These are phyloP conservation scores for Dufourea novaeangliae DNA, from an alignment of 1,140 invertebrate genomes.

Conservation along the genomic window DNA sequence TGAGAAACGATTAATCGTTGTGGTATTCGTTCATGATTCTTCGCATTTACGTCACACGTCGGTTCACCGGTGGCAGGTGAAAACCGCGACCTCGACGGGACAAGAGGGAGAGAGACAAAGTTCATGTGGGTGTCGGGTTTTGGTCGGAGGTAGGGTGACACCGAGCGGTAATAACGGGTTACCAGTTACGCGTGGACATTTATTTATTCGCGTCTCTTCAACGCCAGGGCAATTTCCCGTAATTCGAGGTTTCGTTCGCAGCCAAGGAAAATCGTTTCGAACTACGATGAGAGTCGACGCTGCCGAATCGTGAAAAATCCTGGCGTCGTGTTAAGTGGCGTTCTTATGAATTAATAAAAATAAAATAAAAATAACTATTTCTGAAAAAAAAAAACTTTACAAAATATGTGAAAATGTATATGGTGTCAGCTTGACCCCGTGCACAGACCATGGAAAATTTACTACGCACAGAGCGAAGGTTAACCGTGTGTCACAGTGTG, in stretches of 20 bases:
- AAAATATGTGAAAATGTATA: no score
- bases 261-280: constrained; percentile 65
- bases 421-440: no score
- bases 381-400: no score
- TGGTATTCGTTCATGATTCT: constrained; percentile 48
- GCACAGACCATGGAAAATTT: no score
- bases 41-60: constrained; percentile 8
- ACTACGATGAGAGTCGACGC: constrained; percentile 38
- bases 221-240: constrained; percentile 68
- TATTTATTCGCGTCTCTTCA: constrained; percentile 76
- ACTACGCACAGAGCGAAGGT: no score
- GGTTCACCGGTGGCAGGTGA: constrained; percentile 13
- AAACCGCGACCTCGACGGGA: background rate
- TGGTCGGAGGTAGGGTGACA: constrained; percentile 67
- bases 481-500: no score
- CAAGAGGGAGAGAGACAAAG: constrained; percentile 4
- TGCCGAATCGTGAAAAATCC: constrained; percentile 29
- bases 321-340: background rate
- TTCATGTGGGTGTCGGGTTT: constrained; percentile 42
- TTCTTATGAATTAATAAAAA: no score
- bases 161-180: constrained; percentile 75
- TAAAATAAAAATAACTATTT: no score
- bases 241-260: constrained; percentile 73
- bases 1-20: no score
- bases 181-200: constrained; percentile 71